Percentiles rank a stretch among this genome's conserved stretches.
These are phyloP conservation scores for Dicaeum eximium DNA, from an alignment of 2,113 vertebrate species.

Conservation along the genomic window DNA sequence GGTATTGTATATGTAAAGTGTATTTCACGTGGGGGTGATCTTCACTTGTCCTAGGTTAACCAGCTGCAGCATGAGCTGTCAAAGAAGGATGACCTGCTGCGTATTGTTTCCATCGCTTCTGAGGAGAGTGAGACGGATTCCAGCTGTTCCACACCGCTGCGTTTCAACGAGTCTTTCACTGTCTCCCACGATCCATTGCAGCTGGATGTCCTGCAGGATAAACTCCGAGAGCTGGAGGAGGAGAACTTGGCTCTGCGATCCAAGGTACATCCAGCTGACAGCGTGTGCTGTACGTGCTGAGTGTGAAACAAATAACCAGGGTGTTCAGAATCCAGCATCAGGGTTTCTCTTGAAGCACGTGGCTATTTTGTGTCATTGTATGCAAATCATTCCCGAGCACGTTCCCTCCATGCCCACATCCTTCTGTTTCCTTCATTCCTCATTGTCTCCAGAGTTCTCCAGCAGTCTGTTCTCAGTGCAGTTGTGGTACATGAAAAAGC, in stretches of 20 bases:
- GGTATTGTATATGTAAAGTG: not conserved
- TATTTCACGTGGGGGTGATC: not conserved
- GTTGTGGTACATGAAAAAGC: not conserved
- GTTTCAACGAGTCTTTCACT: conserved; percentile 72
- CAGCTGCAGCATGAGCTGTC: conserved; percentile 93
- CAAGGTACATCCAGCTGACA: conserved; percentile 67
- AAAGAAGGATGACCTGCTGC: conserved; percentile 94
- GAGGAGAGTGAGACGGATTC: conserved; percentile 95
- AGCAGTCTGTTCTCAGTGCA: not conserved
- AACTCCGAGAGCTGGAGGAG: conserved; percentile 93
- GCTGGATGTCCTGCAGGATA: conserved; percentile 87
- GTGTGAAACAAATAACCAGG: not conserved
- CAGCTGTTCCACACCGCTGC: conserved; percentile 85
- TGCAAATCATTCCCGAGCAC: not conserved
- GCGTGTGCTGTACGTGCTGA: not conserved
- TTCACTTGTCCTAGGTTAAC: conserved; percentile 79
- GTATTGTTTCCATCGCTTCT: conserved; percentile 88
- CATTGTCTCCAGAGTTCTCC: not conserved
- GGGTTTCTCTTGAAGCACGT: not conserved
- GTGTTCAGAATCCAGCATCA: not conserved
- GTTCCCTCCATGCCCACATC: not conserved
- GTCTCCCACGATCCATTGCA: conserved; percentile 78
- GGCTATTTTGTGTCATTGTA: not conserved
- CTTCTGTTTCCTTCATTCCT: not conserved
- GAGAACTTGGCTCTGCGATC: conserved; percentile 89